Base-by-base conservation (phyloP, 2,888 invertebrate genomes). In the Rhagonycha fulva region DNA sequence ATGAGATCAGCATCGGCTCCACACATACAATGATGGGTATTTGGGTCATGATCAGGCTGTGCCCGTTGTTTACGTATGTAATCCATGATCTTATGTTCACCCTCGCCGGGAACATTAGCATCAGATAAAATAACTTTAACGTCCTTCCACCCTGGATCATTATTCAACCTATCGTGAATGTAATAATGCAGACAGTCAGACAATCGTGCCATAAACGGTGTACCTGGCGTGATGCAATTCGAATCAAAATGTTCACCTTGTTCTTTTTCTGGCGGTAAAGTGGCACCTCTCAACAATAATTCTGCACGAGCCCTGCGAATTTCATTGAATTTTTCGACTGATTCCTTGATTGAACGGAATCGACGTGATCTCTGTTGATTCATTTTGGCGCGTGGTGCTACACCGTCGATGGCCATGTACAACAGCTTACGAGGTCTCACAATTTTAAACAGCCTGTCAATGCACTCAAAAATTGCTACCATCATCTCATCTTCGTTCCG, bases 401-500 rank as follows among this genome's bases (percentile, higher is more conserved):
- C 99, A 80, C 99, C 99, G 90, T 99, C 99, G 87, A 99, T 98
- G 71, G 99, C 99, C 99, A 99, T 99, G 88, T 99, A 99, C 79
- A 99, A 89, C 66, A 99, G 82, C 87, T 97, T 97, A 83, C 97
- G 91, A 0, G 98, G 98, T 80, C 98, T 90, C 0, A 98, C 97
- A 84, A 98, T 98, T 68, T 93, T 91, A 88, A 99, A 96, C 77
- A 99, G 90, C 76, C 98, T 90, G 88, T 99, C 99, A 80, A 99
- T 98, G 87, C 98, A 99, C 84, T 98, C 98, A 87, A 99, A 99
- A 85, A 99, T 99, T 67, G 97, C 96, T 68, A 98, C 92, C 98
- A 99, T 99, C 99, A 99, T 99, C 90, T 99, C 99, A 85, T 99
- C 98, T 87, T 99, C 99, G 89, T 98, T 96, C 88, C 96, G 96